A percentile compares a stretch with the other conserved stretches of the same genome.
These are phyloP conservation scores for Lithobates sylvaticus DNA, from an alignment of 2,797 vertebrate genomes.

Conservation along the genomic window DNA sequence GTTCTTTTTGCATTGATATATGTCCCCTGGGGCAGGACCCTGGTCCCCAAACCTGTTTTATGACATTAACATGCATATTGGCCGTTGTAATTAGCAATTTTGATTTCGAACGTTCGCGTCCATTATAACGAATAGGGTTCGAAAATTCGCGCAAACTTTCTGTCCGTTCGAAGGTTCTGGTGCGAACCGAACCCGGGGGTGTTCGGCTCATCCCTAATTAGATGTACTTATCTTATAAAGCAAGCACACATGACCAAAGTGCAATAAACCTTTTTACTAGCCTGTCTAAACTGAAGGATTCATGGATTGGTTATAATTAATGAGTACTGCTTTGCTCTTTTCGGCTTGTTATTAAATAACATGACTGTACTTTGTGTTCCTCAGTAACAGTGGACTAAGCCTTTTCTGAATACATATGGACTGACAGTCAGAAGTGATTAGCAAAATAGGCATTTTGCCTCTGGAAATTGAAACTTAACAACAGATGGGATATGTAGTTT, in stretches of 20 bases:
- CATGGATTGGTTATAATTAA: neutral
- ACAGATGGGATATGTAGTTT: conserved; percentile 30
- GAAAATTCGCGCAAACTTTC: too few species aligned
- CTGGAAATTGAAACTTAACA: conserved; percentile 9
- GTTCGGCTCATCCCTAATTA: too few species aligned
- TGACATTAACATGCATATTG: too few species aligned
- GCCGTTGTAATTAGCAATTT: too few species aligned
- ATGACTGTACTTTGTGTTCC: neutral
- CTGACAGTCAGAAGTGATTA: conserved; percentile 38
- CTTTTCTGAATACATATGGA: neutral
- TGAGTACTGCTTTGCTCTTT: neutral
- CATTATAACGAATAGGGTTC: too few species aligned
- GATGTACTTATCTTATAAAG: neutral
- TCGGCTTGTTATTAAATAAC: neutral
- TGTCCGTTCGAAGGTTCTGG: too few species aligned
- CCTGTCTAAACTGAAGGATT: neutral
- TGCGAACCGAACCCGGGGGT: too few species aligned
- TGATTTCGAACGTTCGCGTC: too few species aligned
- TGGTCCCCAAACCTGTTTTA: too few species aligned
- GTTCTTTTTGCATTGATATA: too few species aligned
- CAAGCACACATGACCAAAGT: neutral
- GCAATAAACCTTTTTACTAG: neutral
- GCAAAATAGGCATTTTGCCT: conserved; percentile 16
- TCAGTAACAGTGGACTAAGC: neutral
- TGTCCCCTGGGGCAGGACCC: too few species aligned